Conservation (phyloP, 2,888 invertebrate species). For the Rhamphomyia laevipes region DNA sequence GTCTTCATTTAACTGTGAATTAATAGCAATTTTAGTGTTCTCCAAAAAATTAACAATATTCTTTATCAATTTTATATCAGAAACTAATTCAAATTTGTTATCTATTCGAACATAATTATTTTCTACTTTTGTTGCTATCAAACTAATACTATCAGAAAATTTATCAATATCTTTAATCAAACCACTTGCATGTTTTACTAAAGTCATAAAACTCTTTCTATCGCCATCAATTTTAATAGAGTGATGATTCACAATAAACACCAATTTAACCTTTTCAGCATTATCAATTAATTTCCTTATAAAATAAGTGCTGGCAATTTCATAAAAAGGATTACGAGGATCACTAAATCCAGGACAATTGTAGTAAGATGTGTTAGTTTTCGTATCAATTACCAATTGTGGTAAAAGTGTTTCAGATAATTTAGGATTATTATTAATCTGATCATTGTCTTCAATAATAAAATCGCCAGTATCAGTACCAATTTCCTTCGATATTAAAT, state of each 20-base stretch:
- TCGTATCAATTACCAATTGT: slow-evolving; percentile 5
- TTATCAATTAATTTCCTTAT: slow-evolving; percentile 11
- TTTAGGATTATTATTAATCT: background rate
- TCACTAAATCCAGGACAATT: slow-evolving; percentile 17
- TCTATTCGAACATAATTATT: background rate
- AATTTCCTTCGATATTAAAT: slow-evolving; percentile 6
- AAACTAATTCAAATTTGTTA: background rate
- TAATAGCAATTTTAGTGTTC: background rate
- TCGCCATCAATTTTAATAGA: slow-evolving; percentile 8
- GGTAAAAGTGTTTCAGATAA: slow-evolving; percentile 6
- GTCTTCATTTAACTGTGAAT: background rate
- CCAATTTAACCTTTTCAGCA: slow-evolving; percentile 10
- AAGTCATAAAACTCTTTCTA: slow-evolving; percentile 8
- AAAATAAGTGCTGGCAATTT: slow-evolving; percentile 13
- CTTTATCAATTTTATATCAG: slow-evolving; percentile 1
- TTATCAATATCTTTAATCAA: slow-evolving; percentile 8
- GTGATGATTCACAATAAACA: slow-evolving; percentile 10
- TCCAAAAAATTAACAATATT: slow-evolving; percentile 2
- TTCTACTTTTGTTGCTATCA: slow-evolving; percentile 14
- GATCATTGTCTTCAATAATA: slow-evolving; percentile 2
- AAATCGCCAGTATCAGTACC: slow-evolving; percentile 6
- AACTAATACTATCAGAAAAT: slow-evolving; percentile 7
- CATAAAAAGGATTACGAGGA: slow-evolving; percentile 10
- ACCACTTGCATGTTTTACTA: slow-evolving; percentile 7
- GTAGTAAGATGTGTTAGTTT: slow-evolving; percentile 5